These are phyloP conservation scores for Zaprionus africanus DNA, from an alignment of 1,140 invertebrate genomes.

Conservation along the genomic window DNA sequence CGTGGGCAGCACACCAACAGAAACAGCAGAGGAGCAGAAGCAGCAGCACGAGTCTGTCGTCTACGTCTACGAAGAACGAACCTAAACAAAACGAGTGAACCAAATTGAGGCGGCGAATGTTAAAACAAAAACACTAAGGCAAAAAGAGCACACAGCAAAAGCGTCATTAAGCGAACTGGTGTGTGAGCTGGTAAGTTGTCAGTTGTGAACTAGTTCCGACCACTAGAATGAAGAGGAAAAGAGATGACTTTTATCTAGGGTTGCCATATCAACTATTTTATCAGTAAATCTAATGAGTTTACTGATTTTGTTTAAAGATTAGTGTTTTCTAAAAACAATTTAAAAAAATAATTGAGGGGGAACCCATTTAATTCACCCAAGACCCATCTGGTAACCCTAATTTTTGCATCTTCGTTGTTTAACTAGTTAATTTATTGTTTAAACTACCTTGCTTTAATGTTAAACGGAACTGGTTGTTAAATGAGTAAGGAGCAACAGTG, in stretches of 20 bases:
- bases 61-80: slow-evolving; percentile 57
- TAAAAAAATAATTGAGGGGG: too few relatives aligned
- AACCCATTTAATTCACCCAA: too few relatives aligned
- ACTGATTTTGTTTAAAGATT: too few relatives aligned
- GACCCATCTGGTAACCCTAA: too few relatives aligned
- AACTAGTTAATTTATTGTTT: background rate
- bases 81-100: slow-evolving; percentile 64
- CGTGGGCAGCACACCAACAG: slow-evolving; percentile 23
- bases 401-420: too few relatives aligned
- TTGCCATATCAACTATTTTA: too few relatives aligned
- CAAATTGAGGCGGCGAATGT: slow-evolving; percentile 70
- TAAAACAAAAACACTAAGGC: slow-evolving; percentile 63
- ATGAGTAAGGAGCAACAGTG: background rate
- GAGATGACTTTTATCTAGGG: too few relatives aligned
- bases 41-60: slow-evolving; percentile 42
- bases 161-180: slow-evolving; percentile 34
- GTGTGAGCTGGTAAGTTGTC: slow-evolving; percentile 26
- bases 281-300: too few relatives aligned
- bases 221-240: background rate
- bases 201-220: slow-evolving; percentile 51
- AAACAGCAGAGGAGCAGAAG: slow-evolving; percentile 20
- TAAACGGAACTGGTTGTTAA: background rate
- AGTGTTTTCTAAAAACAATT: too few relatives aligned
- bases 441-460: background rate
- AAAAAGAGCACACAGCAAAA: slow-evolving; percentile 31